Conservation (phyloP, 2,113 vertebrate species). For the Lepisosteus osseus region DNA sequence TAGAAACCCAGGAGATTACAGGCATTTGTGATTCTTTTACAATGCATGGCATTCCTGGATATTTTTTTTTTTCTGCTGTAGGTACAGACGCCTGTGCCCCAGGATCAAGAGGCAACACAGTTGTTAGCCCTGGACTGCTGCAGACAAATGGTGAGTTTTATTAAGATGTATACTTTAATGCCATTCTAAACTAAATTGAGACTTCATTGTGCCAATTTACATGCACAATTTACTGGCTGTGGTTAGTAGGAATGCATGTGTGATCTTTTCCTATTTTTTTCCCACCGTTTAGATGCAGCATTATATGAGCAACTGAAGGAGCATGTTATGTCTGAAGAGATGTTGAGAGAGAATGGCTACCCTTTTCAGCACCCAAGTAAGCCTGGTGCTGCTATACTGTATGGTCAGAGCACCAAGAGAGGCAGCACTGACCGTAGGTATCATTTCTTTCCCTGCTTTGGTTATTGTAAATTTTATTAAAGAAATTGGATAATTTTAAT, state of each 20-base stretch:
- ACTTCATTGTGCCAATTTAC: no score
- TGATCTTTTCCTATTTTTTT: no score
- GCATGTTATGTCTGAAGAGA: slow-evolving; percentile 66
- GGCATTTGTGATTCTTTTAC: no score
- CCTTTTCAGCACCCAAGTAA: slow-evolving; percentile 62
- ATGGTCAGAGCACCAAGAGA: slow-evolving; percentile 49
- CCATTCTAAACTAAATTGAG: no score
- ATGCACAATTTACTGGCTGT: no score
- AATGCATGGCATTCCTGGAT: no score
- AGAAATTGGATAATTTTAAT: no score
- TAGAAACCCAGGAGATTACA: no score
- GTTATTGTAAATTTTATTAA: no score
- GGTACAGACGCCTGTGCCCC: slow-evolving; percentile 32
- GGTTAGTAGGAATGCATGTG: no score
- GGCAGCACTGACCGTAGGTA: slow-evolving; percentile 29
- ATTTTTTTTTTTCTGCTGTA: slow-evolving; percentile 35
- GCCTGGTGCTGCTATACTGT: slow-evolving; percentile 56
- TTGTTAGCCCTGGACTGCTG: slow-evolving; percentile 40
- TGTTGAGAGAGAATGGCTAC: slow-evolving; percentile 65
- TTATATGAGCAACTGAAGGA: slow-evolving; percentile 67
- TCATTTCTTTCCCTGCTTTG: background rate
- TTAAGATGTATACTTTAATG: no score
- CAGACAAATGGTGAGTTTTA: slow-evolving; percentile 44
- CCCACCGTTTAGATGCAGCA: slow-evolving; percentile 32
- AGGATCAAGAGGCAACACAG: slow-evolving; percentile 54